Evolutionary conservation across 2,888 invertebrate genomes (phyloP).

Genomic region (Ochropleura leucogaster): DNA sequence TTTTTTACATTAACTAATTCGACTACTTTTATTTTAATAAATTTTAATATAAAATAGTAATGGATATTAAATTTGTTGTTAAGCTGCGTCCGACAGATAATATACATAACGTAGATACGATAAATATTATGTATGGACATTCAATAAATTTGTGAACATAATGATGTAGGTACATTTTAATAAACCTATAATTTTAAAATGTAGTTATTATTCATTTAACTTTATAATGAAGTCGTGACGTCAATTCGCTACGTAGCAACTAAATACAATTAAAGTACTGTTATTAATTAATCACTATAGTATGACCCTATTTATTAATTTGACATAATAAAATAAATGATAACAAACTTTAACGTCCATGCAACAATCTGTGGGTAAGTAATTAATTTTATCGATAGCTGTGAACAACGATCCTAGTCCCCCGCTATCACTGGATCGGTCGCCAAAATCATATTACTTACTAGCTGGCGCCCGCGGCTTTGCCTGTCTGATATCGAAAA

Average conservation of each 20-base stretch:
- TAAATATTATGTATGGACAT: background rate
- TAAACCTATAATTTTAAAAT: conserved; percentile 30
- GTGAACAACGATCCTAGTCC: conserved; percentile 16
- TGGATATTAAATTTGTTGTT: conserved; percentile 3
- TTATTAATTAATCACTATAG: conserved; percentile 31
- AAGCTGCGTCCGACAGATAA: conserved; percentile 8
- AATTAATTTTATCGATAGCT: conserved; percentile 35
- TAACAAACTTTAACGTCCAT: conserved; percentile 27
- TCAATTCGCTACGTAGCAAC: conserved; percentile 19
- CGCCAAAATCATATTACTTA: conserved; percentile 32
- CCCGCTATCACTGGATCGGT: conserved; percentile 25
- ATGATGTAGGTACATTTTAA: conserved; percentile 22
- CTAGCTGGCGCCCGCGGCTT: too few relatives aligned
- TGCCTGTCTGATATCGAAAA: too few relatives aligned
- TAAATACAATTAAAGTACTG: conserved; percentile 10
- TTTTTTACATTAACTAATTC: background rate
- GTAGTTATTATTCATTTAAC: conserved; percentile 30
- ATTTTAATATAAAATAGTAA: conserved; percentile 5
- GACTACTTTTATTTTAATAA: background rate
- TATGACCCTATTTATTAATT: conserved; percentile 8
- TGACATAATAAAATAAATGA: conserved; percentile 13
- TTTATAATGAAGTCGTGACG: conserved; percentile 38
- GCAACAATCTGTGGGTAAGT: conserved; percentile 12
- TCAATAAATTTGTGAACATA: conserved; percentile 29
- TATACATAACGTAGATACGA: background rate